phyloP scores from a whole-genome alignment of 1,140 invertebrate species.

The Tetramorium alpestre region DNA sequence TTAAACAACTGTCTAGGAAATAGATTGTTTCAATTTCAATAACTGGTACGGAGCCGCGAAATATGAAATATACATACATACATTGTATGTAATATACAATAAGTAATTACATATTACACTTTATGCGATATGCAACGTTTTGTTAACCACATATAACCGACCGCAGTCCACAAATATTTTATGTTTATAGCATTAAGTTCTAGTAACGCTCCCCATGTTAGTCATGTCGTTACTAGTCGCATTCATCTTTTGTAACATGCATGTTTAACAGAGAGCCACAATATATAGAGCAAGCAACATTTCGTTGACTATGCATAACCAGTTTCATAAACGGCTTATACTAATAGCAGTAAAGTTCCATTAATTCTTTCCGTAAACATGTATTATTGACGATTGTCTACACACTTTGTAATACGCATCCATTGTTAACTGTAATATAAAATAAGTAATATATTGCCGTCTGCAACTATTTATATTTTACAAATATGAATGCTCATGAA shows the following conservation, averaged over 20 bases:
- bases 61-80: not conserved
- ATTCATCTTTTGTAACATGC: conserved; percentile 17
- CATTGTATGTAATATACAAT: not conserved
- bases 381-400: not conserved
- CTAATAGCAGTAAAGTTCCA: conserved; percentile 10
- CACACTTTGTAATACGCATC: not conserved
- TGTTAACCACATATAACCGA: not conserved
- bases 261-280: not conserved
- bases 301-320: not conserved
- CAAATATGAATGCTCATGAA: not conserved
- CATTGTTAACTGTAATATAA: not conserved
- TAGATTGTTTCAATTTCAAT: conserved; percentile 43
- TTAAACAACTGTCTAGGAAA: conserved; percentile 56
- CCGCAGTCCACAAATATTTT: conserved; percentile 19
- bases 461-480: not conserved
- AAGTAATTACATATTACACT: not conserved
- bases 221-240: not conserved
- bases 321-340: not conserved
- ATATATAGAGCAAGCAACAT: not conserved
- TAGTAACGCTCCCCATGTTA: conserved; percentile 14
- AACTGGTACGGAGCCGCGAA: conserved; percentile 9
- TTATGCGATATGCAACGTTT: conserved; percentile 12
- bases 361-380: not conserved
- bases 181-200: conserved; percentile 19
- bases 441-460: not conserved